Base-by-base conservation (phyloP, 2,797 vertebrate genomes). In the Tolypeutes matacus region DNA sequence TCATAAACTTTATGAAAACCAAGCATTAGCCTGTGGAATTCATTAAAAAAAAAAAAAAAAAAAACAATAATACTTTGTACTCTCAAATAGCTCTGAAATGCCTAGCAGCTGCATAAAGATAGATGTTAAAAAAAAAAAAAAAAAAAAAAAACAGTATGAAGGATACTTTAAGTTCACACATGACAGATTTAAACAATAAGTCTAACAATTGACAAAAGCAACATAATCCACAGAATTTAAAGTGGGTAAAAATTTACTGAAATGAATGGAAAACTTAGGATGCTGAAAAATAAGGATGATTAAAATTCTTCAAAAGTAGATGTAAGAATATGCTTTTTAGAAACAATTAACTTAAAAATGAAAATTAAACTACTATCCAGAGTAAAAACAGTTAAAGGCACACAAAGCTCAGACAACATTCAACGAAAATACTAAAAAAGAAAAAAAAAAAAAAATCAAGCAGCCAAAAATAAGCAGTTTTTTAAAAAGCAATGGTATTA, bases 381-480 rank as follows among this genome's bases (percentile, higher is more conserved):
- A 88, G n/a, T 69, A 73, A 90, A 95, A 87, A 91, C 51, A 67
- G 31, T 64, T 76, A 85, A 77, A 65, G 7, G 18, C n/a, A 73
- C n/a, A 83, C 2, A 78, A 29, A 92, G 21, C 51, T 94, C 49
- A 80, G 39, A n/a, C 82, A 95, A 80, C 23, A 78, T 53, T 90
- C 60, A 96, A 51, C 64, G 42, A 97, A 94, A 97, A 96, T 84
- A 85, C 1, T 29, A 95, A 88, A 97, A 29, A 89, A 95, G 97
- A 89, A 97, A 95, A 96, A 97, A 97, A 97, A 97, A 97, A 46
- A 46, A n/a, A n/a, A n/a, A n/a, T 90, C 83, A 93, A 95, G 97
- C 88, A 89, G 92, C 36, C 91, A 53, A 86, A 92, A 95, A 93
- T 14, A 29, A 92, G 34, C 77, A 69, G 7, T 27, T 53, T 65